phyloP scores from a whole-genome alignment of 1,140 invertebrate species.

The Penaeus vannamei region DNA sequence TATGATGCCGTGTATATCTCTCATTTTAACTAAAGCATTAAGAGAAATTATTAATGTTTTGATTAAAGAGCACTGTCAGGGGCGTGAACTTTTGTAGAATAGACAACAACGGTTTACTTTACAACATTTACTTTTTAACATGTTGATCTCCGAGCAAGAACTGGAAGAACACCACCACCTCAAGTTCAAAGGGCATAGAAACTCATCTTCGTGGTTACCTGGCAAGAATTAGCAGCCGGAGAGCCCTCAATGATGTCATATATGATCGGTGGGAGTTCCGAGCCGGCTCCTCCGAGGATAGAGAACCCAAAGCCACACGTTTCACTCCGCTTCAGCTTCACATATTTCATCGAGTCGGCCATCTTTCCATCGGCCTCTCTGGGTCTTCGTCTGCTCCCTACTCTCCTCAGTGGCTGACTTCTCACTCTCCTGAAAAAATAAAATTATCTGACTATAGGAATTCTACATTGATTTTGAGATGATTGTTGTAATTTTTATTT shows the following conservation, averaged over 20 bases:
- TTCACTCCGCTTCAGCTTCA: conserved; percentile 69
- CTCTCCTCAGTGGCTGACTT: neutral
- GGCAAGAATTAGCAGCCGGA: conserved; percentile 87
- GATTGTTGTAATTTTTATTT: neutral
- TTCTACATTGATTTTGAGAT: neutral
- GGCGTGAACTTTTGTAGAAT: too few relatives aligned
- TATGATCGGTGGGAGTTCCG: conserved; percentile 85
- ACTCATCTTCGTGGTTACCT: conserved; percentile 78
- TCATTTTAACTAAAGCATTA: too few relatives aligned
- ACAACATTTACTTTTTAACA: neutral
- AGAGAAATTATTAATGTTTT: too few relatives aligned
- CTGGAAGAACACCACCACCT: conserved; percentile 14
- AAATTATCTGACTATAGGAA: neutral
- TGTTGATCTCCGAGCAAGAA: neutral
- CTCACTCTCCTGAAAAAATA: too few relatives aligned
- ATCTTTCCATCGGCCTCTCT: conserved; percentile 55
- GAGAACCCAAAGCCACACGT: conserved; percentile 86
- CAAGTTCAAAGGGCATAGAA: neutral
- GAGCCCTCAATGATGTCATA: conserved; percentile 93
- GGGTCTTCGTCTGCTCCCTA: conserved; percentile 34
- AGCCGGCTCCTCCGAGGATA: conserved; percentile 86
- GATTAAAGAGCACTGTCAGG: too few relatives aligned
- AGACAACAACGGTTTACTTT: too few relatives aligned
- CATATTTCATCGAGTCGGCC: conserved; percentile 66
- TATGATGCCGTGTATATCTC: too few relatives aligned